Percentiles rank a stretch among this genome's conserved stretches.
Conservation (phyloP, 2,797 vertebrate genomes). For the Oryzias dopingdopingensis region DNA sequence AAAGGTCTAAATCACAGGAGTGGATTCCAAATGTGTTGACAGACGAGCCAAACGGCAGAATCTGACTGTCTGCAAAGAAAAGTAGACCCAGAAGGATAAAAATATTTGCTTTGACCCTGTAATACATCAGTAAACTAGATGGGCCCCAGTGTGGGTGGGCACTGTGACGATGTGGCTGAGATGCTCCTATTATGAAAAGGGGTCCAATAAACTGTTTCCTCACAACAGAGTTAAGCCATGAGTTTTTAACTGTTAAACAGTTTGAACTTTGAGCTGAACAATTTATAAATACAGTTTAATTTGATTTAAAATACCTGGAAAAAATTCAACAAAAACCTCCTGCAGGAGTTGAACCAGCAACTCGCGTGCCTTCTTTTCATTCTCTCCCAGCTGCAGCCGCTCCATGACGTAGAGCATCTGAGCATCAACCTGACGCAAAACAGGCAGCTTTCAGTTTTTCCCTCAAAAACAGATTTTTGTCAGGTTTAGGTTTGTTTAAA, state of each 20-base stretch:
- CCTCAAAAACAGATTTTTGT: not conserved
- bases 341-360: constrained; percentile 86
- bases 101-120: not conserved
- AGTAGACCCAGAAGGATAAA: too few relatives aligned
- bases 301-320: constrained; percentile 78
- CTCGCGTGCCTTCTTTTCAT: constrained; percentile 78
- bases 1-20: constrained; percentile 89
- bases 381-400: constrained; percentile 82
- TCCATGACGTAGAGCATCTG: constrained; percentile 84
- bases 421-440: constrained; percentile 75
- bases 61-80: constrained; percentile 78
- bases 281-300: too few relatives aligned
- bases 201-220: too few relatives aligned
- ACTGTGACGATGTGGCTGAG: too few relatives aligned
- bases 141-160: too few relatives aligned
- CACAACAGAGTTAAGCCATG: too few relatives aligned
- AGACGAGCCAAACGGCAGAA: constrained; percentile 89
- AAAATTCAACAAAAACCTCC: constrained; percentile 90
- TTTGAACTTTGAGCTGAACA: too few relatives aligned
- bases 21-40: constrained; percentile 88
- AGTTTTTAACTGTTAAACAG: too few relatives aligned
- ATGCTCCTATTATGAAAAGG: too few relatives aligned
- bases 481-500: too few relatives aligned
- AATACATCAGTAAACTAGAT: too few relatives aligned
- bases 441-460: not conserved